Evolutionary conservation across 2,888 invertebrate genomes (phyloP).

Genomic region (Helicoverpa assulta): DNA sequence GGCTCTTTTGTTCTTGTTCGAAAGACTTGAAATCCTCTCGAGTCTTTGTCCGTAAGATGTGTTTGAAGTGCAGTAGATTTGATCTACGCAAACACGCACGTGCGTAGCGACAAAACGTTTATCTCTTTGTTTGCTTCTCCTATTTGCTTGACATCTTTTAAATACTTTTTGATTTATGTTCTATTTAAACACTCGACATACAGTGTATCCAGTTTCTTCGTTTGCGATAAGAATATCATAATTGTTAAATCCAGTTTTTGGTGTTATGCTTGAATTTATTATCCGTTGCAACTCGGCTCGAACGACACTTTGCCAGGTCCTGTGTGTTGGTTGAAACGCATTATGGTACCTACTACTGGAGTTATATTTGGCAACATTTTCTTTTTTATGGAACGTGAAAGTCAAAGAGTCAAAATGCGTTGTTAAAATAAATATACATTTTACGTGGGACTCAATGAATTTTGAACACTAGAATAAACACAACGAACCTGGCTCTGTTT

Average conservation of each 20-base stretch:
- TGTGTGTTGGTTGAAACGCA: slow-evolving; percentile 66
- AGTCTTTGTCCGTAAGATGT: slow-evolving; percentile 60
- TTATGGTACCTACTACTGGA: slow-evolving; percentile 58
- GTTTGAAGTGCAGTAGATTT: slow-evolving; percentile 63
- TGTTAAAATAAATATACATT: slow-evolving; percentile 22
- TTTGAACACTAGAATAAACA: slow-evolving; percentile 38
- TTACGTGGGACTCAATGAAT: slow-evolving; percentile 26
- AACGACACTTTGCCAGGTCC: slow-evolving; percentile 66
- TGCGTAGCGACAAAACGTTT: slow-evolving; percentile 79
- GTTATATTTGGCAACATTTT: slow-evolving; percentile 74
- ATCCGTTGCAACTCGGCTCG: slow-evolving; percentile 62
- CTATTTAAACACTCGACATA: slow-evolving; percentile 46
- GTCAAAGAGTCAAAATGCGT: slow-evolving; percentile 39
- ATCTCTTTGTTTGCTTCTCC: slow-evolving; percentile 74
- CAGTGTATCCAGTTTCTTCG: slow-evolving; percentile 46
- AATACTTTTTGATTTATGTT: slow-evolving; percentile 60
- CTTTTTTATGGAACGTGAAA: slow-evolving; percentile 68
- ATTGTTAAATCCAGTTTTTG: slow-evolving; percentile 31
- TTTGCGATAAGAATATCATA: slow-evolving; percentile 36
- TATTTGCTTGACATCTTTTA: slow-evolving; percentile 74
- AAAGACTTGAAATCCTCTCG: slow-evolving; percentile 43
- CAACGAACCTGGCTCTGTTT: slow-evolving; percentile 59
- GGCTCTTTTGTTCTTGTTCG: slow-evolving; percentile 61
- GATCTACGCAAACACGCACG: slow-evolving; percentile 79
- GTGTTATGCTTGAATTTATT: slow-evolving; percentile 53